Base-by-base conservation (phyloP, 2,797 vertebrate genomes). In the Staurois parvus region DNA sequence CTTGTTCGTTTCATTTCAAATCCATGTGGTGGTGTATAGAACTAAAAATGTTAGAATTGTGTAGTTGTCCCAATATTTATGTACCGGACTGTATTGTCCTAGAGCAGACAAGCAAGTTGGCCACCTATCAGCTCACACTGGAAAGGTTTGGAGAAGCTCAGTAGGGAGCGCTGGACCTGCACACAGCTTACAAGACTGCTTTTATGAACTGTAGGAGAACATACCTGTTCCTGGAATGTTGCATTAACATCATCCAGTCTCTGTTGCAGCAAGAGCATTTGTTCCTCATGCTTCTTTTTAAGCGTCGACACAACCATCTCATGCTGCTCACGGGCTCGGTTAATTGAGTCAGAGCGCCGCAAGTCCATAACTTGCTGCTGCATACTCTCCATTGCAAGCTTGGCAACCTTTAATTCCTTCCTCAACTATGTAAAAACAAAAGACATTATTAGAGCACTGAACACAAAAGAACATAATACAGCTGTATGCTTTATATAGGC, bases 331-430 rank as follows among this genome's bases (percentile, higher is more conserved):
- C 97, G 94, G 0, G 93, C 79, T 88, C 95, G 93, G 73, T 96
- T 96, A 83, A 99, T 94, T 0, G 95, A 95, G 76, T 99, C 98
- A 0, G 98, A 98, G 28, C 95, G 94, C 85, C 94, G 94, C 37
- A 99, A 94, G 76, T 98, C 98, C 76, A 95, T 72, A 89, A 99
- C 94, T 88, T 99, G 98, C 91, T 97, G 96, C 88, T 98, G 96
- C 93, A 99, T 89, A 89, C 95, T 96, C 89, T 99, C 97, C 90
- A 97, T 94, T 3, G 97, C 95, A 24, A 96, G 94, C 81, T 99
- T 97, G 0, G 96, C 95, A 70, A 96, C 92, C 87, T 91, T 94
- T 91, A 95, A 95, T 88, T 97, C 96, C 91, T 96, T 97, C 52
- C 91, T 10, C 64, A 95, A 91, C 98, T 99, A 89, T 11, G 34